A percentile compares a stretch with the other conserved stretches of the same genome.
These are phyloP conservation scores for Mythimna impura DNA, from an alignment of 2,888 invertebrate species.

Conservation along the genomic window DNA sequence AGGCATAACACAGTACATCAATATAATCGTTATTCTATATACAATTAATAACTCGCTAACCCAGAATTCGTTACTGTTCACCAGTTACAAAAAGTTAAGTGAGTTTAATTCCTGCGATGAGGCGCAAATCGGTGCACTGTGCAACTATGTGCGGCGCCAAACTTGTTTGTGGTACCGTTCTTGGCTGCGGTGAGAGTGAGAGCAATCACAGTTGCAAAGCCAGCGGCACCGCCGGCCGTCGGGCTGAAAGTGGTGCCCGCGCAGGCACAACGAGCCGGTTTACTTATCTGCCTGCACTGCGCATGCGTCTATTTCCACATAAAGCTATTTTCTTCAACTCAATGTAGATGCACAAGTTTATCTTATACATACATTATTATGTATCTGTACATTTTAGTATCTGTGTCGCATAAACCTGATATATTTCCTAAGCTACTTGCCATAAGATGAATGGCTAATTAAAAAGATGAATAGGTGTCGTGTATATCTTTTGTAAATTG, in stretches of 20 bases:
- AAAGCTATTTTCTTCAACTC: conserved; percentile 30
- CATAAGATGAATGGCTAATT: conserved; percentile 50
- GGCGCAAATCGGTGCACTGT: conserved; percentile 7
- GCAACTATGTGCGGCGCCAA: conserved; percentile 64
- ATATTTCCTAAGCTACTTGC: conserved; percentile 48
- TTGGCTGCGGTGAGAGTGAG: conserved; percentile 63
- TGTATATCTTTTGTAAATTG: conserved; percentile 39
- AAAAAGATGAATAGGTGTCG: conserved; percentile 44
- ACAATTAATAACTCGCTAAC: conserved; percentile 24
- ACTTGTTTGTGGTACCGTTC: conserved; percentile 77
- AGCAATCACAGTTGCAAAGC: conserved; percentile 59
- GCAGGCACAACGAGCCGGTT: conserved; percentile 56
- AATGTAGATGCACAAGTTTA: conserved; percentile 20
- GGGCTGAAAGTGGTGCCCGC: conserved; percentile 59
- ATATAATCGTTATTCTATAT: conserved; percentile 12
- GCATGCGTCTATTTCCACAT: conserved; percentile 52
- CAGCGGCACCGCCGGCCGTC: conserved; percentile 41
- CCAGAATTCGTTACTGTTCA: conserved; percentile 11
- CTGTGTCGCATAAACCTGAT: conserved; percentile 38
- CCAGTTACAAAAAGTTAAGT: conserved; percentile 31
- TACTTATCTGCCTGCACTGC: conserved; percentile 47
- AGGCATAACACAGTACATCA: neutral
- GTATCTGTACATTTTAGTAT: neutral
- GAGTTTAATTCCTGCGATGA: conserved; percentile 39
- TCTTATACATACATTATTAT: neutral